These are phyloP conservation scores for Leucoraja ocellata DNA, from an alignment of 2,797 vertebrate species.

Conservation along the genomic window DNA sequence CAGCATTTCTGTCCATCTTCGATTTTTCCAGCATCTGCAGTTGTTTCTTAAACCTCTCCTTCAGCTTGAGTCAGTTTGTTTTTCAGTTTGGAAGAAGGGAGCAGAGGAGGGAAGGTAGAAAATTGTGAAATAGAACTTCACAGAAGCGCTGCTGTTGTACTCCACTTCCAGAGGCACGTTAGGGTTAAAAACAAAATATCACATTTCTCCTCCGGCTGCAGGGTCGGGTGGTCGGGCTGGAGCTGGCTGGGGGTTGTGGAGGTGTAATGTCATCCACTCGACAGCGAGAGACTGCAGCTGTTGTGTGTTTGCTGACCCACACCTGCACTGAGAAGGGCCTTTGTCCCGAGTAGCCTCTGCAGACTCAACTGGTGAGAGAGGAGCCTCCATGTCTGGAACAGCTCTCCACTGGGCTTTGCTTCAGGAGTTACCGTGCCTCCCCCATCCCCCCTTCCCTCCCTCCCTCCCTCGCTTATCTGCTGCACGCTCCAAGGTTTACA, in stretches of 20 bases:
- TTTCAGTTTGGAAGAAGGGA: not conserved
- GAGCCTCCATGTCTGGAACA: not conserved
- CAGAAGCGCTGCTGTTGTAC: not conserved
- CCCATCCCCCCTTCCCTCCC: too few species aligned
- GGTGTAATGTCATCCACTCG: not conserved
- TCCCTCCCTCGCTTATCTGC: not conserved
- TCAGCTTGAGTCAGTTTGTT: not conserved
- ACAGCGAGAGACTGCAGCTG: not conserved
- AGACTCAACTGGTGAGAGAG: not conserved
- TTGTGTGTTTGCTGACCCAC: not conserved
- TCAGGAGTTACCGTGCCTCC: not conserved
- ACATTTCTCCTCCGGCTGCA: not conserved
- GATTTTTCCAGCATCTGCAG: too few species aligned
- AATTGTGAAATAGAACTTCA: not conserved
- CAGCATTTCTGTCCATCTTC: too few species aligned
- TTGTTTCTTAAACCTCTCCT: not conserved
- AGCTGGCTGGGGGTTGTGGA: not conserved
- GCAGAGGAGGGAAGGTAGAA: not conserved
- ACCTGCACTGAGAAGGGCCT: not conserved
- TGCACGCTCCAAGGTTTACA: not conserved
- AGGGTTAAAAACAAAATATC: not conserved
- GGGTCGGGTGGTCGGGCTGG: not conserved
- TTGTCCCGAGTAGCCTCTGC: not conserved
- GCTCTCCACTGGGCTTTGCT: not conserved
- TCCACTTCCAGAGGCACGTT: not conserved